phyloP scores from a whole-genome alignment of 2,113 vertebrate species.

The Apteryx owenii region DNA sequence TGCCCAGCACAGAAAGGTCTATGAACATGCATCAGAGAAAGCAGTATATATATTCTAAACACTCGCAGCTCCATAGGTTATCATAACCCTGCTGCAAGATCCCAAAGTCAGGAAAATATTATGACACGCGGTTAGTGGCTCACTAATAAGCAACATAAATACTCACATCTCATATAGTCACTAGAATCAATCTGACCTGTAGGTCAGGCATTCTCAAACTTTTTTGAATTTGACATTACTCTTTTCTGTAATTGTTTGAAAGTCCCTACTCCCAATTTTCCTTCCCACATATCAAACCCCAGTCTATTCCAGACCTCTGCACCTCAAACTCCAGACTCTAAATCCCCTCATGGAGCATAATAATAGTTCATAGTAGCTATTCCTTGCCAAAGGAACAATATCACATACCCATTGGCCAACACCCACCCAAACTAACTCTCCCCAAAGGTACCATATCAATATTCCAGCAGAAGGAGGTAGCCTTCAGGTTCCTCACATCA shows the following conservation, averaged over 20 bases:
- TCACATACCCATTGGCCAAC: neutral
- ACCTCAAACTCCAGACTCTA: neutral
- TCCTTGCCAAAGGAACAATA: neutral
- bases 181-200: neutral
- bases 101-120: neutral
- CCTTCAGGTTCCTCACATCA: slow-evolving; percentile 23
- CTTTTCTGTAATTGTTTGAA: neutral
- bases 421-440: neutral
- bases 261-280: neutral
- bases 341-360: fast-evolving
- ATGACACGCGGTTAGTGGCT: neutral
- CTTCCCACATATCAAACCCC: neutral
- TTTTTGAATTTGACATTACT: neutral
- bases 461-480: neutral
- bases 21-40: neutral
- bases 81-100: neutral
- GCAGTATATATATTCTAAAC: neutral
- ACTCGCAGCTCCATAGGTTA: neutral
- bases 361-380: neutral
- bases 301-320: neutral
- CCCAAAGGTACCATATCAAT: neutral
- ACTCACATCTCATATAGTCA: neutral
- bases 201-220: neutral
- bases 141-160: neutral
- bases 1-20: neutral